Conservation (phyloP, 92 coral and sea anemone species). For the Zoanthus sansibaricus region DNA sequence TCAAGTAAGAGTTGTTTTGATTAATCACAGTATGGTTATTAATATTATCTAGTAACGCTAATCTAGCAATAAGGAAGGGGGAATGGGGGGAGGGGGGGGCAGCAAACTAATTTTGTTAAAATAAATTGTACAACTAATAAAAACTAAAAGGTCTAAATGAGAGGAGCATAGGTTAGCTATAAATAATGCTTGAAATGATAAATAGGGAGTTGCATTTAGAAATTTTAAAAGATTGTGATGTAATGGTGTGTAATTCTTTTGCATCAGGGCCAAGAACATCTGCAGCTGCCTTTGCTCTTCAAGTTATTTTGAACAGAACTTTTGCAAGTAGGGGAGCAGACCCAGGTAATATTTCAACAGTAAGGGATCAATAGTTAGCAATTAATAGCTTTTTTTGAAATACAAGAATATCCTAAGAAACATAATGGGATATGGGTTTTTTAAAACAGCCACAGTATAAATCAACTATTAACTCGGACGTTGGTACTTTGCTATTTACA, state of each 20-base stretch:
- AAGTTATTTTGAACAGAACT: conserved; percentile 38
- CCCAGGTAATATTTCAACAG: conserved; percentile 15
- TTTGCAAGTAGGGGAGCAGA: conserved; percentile 41
- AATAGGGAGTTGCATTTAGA: background rate
- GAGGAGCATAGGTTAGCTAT: background rate
- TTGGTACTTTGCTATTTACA: too few relatives aligned
- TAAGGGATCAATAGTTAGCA: background rate
- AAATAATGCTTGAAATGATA: background rate
- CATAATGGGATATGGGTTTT: too few relatives aligned
- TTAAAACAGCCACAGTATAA: too few relatives aligned
- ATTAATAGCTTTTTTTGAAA: too few relatives aligned
- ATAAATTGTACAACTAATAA: too few relatives aligned
- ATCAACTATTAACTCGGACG: too few relatives aligned
- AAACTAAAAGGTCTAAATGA: too few relatives aligned
- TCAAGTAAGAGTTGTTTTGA: too few relatives aligned
- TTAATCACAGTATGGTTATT: too few relatives aligned
- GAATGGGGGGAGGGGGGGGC: background rate
- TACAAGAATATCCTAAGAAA: too few relatives aligned
- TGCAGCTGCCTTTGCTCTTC: conserved; percentile 46
- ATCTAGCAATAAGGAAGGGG: too few relatives aligned
- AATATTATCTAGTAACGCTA: too few relatives aligned
- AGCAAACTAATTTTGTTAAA: background rate
- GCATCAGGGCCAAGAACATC: conserved; percentile 34
- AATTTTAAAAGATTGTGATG: background rate
- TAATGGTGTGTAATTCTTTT: background rate